phyloP scores from a whole-genome alignment of 2,797 vertebrate genomes.

The Buphagus erythrorhynchus region DNA sequence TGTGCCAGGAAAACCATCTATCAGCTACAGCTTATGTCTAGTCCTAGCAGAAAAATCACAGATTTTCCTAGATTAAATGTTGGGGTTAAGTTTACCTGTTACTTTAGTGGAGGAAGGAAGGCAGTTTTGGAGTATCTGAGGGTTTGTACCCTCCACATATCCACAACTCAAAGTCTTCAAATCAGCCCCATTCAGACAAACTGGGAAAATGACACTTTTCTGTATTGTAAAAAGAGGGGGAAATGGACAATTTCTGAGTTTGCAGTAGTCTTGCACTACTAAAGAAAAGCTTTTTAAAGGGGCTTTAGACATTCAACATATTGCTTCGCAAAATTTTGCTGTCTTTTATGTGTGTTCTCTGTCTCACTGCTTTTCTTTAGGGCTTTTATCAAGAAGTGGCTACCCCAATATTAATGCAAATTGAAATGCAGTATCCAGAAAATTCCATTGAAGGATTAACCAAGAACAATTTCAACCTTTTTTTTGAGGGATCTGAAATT shows the following conservation, averaged over 20 bases:
- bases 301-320: not conserved
- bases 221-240: not conserved
- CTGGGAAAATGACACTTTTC: not conserved
- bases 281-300: not conserved
- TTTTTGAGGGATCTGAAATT: slow-evolving; percentile 90
- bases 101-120: not conserved
- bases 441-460: slow-evolving; percentile 79
- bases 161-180: not conserved
- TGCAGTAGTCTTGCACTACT: not conserved
- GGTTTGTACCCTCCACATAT: not conserved
- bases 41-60: not conserved
- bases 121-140: not conserved
- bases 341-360: not conserved
- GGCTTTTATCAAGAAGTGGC: slow-evolving; percentile 91
- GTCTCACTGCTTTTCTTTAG: slow-evolving; percentile 64
- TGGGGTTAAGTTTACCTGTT: not conserved
- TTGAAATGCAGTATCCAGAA: slow-evolving; percentile 84
- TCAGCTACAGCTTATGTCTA: not conserved
- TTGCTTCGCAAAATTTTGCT: not conserved
- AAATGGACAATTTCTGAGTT: not conserved
- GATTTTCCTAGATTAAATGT: not conserved
- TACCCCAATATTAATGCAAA: slow-evolving; percentile 81
- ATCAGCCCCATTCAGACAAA: not conserved
- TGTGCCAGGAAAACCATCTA: not conserved
- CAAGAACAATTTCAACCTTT: slow-evolving; percentile 78